Conservation (phyloP, 2,888 invertebrate species). For the Caenorhabditis afra region DNA sequence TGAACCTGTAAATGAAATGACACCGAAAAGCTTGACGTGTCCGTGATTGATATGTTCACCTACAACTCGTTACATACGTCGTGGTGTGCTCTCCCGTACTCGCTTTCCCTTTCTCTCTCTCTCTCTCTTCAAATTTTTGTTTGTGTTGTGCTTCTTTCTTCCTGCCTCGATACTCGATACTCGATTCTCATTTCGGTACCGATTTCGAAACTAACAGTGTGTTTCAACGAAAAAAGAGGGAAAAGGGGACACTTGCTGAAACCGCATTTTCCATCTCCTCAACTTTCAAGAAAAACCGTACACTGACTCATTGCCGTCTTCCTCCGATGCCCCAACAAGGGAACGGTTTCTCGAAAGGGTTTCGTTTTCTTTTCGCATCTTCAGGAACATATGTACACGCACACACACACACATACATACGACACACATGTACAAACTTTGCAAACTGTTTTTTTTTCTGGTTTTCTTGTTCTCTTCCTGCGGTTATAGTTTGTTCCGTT, state of each 20-base stretch:
- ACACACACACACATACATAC: constrained; percentile 38
- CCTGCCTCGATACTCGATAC: too few relatives aligned
- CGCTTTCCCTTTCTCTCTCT: constrained; percentile 6
- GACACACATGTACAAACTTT: constrained; percentile 43
- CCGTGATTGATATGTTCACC: constrained; percentile 43
- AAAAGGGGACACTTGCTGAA: constrained; percentile 3
- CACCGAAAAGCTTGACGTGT: constrained; percentile 9
- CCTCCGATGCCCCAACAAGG: neutral
- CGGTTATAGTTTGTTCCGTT: too few relatives aligned
- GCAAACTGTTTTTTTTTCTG: neutral
- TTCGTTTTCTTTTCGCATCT: constrained; percentile 36
- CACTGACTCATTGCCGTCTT: neutral
- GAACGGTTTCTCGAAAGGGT: constrained; percentile 26
- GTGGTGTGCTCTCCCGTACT: constrained; percentile 23
- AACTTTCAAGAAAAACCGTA: constrained; percentile 1
- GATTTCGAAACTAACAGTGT: neutral
- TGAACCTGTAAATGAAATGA: too few relatives aligned
- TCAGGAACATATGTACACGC: constrained; percentile 17
- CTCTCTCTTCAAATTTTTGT: constrained; percentile 10
- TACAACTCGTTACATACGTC: constrained; percentile 10
- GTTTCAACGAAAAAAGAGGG: constrained; percentile 51
- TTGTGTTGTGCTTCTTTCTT: constrained; percentile 19
- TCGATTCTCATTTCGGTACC: too few relatives aligned
- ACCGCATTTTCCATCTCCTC: constrained; percentile 19
- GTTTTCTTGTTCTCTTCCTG: neutral